Conservation (phyloP, 2,797 vertebrate genomes). For the Picus viridis region DNA sequence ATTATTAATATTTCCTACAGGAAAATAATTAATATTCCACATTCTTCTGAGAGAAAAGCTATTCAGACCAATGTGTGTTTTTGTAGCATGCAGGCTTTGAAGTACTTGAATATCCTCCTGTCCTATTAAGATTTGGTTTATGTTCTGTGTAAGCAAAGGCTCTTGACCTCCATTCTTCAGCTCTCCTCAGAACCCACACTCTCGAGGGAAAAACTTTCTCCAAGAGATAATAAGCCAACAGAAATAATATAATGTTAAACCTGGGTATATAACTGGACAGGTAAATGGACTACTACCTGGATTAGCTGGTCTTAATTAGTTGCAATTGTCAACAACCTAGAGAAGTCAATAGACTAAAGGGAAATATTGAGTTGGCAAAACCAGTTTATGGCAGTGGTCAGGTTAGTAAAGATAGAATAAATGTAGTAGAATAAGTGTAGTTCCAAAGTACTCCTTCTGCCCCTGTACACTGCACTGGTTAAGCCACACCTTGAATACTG, state of each 20-base stretch:
- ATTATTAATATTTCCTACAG: neutral
- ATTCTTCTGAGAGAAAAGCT: neutral
- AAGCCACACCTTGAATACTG: too few species aligned
- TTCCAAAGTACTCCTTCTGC: neutral
- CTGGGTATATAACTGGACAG: accelerated
- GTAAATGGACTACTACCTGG: neutral
- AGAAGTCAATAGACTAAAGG: neutral
- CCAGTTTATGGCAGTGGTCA: neutral
- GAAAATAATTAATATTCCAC: neutral
- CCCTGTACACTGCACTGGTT: too few species aligned
- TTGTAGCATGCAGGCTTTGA: neutral
- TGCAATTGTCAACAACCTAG: neutral
- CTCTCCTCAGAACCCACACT: neutral
- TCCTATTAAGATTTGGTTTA: neutral
- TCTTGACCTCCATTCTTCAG: neutral
- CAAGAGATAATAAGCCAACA: neutral
- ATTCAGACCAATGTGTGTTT: neutral
- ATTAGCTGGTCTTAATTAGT: neutral
- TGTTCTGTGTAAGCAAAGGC: neutral
- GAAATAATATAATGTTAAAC: neutral
- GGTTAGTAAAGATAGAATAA: neutral
- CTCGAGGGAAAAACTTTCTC: neutral
- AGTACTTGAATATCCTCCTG: neutral
- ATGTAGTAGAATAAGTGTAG: neutral
- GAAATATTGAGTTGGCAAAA: neutral